Percentiles rank a stretch among this genome's conserved stretches.
Conservation (phyloP, 2,797 vertebrate species). For the Leuciscus waleckii region DNA sequence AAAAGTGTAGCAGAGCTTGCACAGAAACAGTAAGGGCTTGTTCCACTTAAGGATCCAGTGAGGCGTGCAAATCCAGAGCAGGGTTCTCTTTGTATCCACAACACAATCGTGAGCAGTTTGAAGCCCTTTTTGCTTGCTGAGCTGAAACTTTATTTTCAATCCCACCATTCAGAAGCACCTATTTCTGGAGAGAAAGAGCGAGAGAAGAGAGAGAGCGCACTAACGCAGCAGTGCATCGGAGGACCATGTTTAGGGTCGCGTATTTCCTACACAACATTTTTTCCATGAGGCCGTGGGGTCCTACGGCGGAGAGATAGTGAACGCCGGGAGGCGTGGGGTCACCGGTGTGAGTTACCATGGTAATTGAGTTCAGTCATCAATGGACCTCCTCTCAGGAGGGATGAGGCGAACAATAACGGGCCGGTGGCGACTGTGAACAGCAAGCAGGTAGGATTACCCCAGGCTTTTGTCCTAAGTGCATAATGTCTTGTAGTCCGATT, state of each 20-base stretch:
- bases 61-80: slow-evolving; percentile 68
- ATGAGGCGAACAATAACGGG: slow-evolving; percentile 91
- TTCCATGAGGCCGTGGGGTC: slow-evolving; percentile 76
- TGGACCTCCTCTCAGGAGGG: slow-evolving; percentile 90
- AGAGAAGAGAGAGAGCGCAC: slow-evolving; percentile 21
- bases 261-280: slow-evolving; percentile 78
- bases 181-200: slow-evolving; percentile 35
- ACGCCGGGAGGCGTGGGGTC: slow-evolving; percentile 78
- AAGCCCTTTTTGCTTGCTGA: slow-evolving; percentile 73
- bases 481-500: slow-evolving; percentile 97
- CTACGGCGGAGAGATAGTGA: slow-evolving; percentile 72
- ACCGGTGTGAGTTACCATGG: slow-evolving; percentile 96
- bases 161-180: slow-evolving; percentile 71
- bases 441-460: slow-evolving; percentile 98
- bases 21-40: slow-evolving; percentile 69
- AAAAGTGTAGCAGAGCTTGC: slow-evolving; percentile 51
- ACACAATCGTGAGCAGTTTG: slow-evolving; percentile 77
- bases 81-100: slow-evolving; percentile 68
- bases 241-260: slow-evolving; percentile 55
- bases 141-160: slow-evolving; percentile 78
- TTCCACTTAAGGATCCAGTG: slow-evolving; percentile 69
- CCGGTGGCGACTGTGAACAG: slow-evolving; percentile 92
- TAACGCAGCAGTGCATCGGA: slow-evolving; percentile 44
- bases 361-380: slow-evolving; percentile 93
- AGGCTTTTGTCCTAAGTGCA: slow-evolving; percentile 93